Evolutionary conservation across 2,888 invertebrate genomes (phyloP).

Genomic region (Acanthosepion esculentum): DNA sequence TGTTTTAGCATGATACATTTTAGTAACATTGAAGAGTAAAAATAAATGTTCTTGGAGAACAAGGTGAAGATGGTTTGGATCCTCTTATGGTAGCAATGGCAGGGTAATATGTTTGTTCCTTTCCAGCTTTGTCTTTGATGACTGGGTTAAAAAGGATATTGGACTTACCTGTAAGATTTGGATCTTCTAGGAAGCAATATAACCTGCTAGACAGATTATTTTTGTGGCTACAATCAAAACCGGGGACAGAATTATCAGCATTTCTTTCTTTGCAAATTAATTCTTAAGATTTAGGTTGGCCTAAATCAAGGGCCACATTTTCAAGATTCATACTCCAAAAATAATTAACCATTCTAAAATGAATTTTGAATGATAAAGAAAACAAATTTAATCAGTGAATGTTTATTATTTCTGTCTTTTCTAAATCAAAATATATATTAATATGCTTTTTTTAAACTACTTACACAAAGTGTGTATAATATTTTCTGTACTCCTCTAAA

Average conservation of each 20-base stretch:
- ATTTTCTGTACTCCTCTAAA: not conserved
- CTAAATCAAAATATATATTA: not conserved
- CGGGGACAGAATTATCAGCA: not conserved
- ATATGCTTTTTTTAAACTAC: not conserved
- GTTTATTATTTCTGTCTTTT: not conserved
- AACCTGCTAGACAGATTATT: constrained; percentile 20
- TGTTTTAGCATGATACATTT: no score
- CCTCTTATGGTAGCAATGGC: constrained; percentile 2
- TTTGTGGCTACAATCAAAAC: not conserved
- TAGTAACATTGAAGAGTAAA: not conserved
- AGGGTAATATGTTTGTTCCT: not conserved
- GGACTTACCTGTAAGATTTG: constrained; percentile 5
- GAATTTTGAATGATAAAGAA: not conserved
- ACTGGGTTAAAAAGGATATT: not conserved
- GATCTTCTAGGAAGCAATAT: not conserved
- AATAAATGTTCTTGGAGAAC: not conserved
- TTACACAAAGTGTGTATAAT: no score
- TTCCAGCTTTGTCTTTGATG: not conserved
- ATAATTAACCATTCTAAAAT: not conserved
- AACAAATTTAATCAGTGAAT: not conserved
- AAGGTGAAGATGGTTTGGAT: not conserved
- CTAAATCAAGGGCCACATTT: not conserved
- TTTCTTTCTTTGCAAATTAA: not conserved
- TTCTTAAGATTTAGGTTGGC: not conserved
- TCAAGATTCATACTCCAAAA: not conserved